Evolutionary conservation across 2,888 invertebrate genomes (phyloP).

Genomic region (Pseudococcus viburni): DNA sequence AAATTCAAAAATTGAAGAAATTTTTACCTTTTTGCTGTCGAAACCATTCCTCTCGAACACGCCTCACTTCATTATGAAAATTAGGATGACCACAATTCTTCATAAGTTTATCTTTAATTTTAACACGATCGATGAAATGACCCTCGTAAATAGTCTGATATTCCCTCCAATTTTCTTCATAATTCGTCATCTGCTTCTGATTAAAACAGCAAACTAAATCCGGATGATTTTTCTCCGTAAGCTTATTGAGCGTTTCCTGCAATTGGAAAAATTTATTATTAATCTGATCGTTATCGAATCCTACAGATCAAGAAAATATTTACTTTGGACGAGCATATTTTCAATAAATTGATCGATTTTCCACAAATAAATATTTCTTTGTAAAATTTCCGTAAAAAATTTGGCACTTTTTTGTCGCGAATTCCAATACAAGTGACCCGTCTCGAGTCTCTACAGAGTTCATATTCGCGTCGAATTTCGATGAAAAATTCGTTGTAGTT

Average conservation of each 20-base stretch:
- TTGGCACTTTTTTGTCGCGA: conserved; percentile 53
- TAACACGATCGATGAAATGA: background rate
- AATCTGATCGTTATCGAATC: background rate
- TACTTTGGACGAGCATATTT: conserved; percentile 56
- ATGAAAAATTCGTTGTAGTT: conserved; percentile 62
- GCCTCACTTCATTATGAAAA: conserved; percentile 41
- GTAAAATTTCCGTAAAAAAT: conserved; percentile 54
- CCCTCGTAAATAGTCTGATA: background rate
- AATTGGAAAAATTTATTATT: background rate
- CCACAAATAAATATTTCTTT: conserved; percentile 63
- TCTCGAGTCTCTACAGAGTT: conserved; percentile 58
- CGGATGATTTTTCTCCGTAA: conserved; percentile 33
- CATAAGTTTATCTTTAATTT: conserved; percentile 48
- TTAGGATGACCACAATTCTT: conserved; percentile 37
- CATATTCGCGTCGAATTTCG: conserved; percentile 57
- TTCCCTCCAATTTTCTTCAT: conserved; percentile 32
- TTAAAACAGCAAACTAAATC: conserved; percentile 55
- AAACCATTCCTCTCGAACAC: conserved; percentile 32
- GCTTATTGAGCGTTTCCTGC: conserved; percentile 32
- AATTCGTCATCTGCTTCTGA: conserved; percentile 11
- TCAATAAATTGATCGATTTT: conserved; percentile 62
- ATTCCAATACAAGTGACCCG: conserved; percentile 59
- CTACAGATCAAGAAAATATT: background rate
- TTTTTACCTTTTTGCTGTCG: background rate
- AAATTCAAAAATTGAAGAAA: background rate